These are phyloP conservation scores for Tigriopus californicus DNA, from an alignment of 2,888 invertebrate species.

Conservation along the genomic window DNA sequence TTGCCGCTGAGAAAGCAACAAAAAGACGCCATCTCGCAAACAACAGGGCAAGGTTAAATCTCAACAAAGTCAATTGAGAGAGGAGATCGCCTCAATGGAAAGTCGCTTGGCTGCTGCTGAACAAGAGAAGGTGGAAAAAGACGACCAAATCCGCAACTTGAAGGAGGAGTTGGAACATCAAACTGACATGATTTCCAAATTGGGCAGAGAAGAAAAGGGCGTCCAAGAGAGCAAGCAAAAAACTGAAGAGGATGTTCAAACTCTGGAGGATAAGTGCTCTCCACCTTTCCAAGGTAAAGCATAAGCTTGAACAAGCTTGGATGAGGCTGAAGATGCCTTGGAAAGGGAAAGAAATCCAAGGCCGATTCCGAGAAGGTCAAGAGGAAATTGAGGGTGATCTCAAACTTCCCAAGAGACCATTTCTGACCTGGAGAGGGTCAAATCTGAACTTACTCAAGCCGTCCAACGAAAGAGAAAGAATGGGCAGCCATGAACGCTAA, in stretches of 20 bases:
- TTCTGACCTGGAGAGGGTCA: slow-evolving; percentile 89
- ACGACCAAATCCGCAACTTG: slow-evolving; percentile 30
- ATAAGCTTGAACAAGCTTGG: slow-evolving; percentile 96
- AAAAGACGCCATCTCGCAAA: no score
- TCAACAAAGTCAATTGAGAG: slow-evolving; percentile 4
- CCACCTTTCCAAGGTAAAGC: slow-evolving; percentile 98
- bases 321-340: slow-evolving; percentile 93
- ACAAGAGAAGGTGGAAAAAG: slow-evolving; percentile 32
- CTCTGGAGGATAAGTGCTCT: slow-evolving; percentile 97
- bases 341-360: slow-evolving; percentile 95
- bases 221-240: slow-evolving; percentile 22
- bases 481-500: slow-evolving; percentile 85
- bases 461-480: slow-evolving; percentile 97
- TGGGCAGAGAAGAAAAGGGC: slow-evolving; percentile 35
- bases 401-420: slow-evolving; percentile 94
- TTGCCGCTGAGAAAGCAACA: neutral
- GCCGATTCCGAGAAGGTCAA: slow-evolving; percentile 95
- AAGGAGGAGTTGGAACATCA: slow-evolving; percentile 38
- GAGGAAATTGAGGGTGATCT: slow-evolving; percentile 98
- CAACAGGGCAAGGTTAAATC: slow-evolving; percentile 8
- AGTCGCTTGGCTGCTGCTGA: slow-evolving; percentile 62
- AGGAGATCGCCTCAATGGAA: slow-evolving; percentile 70
- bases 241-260: slow-evolving; percentile 33
- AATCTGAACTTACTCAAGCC: slow-evolving; percentile 91
- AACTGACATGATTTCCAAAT: slow-evolving; percentile 35